These are phyloP conservation scores for Bombus haemorrhoidalis DNA, from an alignment of 1,140 invertebrate species.

Conservation along the genomic window DNA sequence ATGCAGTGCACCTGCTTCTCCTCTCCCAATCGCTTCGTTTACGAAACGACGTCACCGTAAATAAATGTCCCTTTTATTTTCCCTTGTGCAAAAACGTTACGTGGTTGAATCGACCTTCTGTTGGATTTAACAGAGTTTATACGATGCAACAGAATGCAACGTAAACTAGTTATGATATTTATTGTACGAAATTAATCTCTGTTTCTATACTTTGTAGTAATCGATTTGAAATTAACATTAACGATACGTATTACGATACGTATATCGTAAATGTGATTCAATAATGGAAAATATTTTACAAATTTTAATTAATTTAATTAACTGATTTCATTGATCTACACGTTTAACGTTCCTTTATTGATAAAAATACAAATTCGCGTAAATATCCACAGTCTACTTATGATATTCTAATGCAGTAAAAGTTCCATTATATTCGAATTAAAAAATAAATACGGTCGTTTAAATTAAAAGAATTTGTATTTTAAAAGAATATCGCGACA, in stretches of 20 bases:
- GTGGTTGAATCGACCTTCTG: neutral
- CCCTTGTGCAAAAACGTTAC: neutral
- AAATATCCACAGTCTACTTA: too few relatives aligned
- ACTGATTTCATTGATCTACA: too few relatives aligned
- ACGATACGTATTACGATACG: too few relatives aligned
- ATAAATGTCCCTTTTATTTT: neutral
- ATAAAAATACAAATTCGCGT: too few relatives aligned
- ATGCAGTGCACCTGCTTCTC: constrained; percentile 19
- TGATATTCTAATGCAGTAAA: too few relatives aligned
- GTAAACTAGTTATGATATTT: too few relatives aligned
- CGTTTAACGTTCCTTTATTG: too few relatives aligned
- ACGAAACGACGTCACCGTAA: neutral
- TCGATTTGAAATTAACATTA: too few relatives aligned
- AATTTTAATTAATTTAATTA: neutral
- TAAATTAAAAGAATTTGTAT: neutral
- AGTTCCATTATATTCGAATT: too few relatives aligned
- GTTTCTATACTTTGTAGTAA: too few relatives aligned
- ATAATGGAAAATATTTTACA: neutral
- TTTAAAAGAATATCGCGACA: neutral
- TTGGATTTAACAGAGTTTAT: neutral
- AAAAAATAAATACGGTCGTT: neutral
- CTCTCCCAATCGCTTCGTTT: neutral
- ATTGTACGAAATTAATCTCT: too few relatives aligned
- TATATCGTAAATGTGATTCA: too few relatives aligned
- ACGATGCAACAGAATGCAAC: neutral